These are phyloP conservation scores for Heterotis niloticus DNA, from an alignment of 2,113 vertebrate genomes.

Conservation along the genomic window DNA sequence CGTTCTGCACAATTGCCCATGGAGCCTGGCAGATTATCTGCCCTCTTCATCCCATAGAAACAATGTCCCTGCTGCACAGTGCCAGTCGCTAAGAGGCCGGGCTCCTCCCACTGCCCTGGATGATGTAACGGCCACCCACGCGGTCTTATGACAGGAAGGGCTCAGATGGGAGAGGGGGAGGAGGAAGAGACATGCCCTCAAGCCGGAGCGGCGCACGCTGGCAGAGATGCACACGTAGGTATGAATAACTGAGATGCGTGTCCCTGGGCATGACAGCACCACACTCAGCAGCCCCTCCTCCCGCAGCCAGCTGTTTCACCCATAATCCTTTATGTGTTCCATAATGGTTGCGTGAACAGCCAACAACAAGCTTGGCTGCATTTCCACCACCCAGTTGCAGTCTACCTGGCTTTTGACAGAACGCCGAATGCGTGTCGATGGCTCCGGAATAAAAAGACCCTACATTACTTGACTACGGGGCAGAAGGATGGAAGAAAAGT, in stretches of 20 bases:
- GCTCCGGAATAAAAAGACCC: background rate
- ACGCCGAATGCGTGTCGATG: background rate
- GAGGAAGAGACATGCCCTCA: constrained; percentile 1
- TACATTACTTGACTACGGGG: background rate
- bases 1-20: background rate
- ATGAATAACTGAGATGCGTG: constrained; percentile 5
- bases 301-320: background rate
- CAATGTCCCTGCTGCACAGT: background rate
- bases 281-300: background rate
- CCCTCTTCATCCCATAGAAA: background rate
- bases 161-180: background rate
- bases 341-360: background rate
- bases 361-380: background rate
- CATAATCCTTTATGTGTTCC: background rate
- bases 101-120: background rate
- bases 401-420: background rate
- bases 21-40: background rate
- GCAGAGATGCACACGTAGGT: constrained; percentile 1
- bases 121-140: constrained; percentile 16
- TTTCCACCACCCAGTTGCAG: background rate
- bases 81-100: background rate
- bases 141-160: background rate
- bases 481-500: background rate
- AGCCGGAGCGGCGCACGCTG: background rate
- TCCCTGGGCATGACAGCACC: background rate